Base-by-base conservation (phyloP, 1,140 invertebrate species). In the Calosoma granatense region DNA sequence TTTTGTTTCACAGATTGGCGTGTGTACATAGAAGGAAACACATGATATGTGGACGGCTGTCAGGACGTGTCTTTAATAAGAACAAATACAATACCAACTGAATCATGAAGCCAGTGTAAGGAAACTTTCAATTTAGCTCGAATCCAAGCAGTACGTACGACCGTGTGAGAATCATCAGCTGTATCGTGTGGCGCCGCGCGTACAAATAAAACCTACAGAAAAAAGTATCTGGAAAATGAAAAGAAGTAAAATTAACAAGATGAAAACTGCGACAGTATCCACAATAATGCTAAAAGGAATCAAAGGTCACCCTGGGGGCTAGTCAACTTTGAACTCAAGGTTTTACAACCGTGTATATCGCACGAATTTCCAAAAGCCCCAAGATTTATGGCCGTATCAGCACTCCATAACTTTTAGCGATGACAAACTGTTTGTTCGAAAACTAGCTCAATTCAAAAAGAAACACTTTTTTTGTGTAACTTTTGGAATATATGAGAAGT, bases 381-480 rank as follows among this genome's bases (percentile, higher is more conserved):
- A 47, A 9, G 41, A 47, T 47, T 47, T 47, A 47, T 47, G 41
- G 41, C 41, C 17, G 15, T 47, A 47, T 47, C 41, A 47, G 41
- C 41, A 47, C 41, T 47, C 41, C 41, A 47, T 47, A 47, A 47
- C 15, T 47, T 47, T 47, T 17, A 9, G 41, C 9, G 17, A 47
- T 47, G 41, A 47, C 41, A 47, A 47, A 47, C 41, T 47, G 41
- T 47, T 47, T 47, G 41, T 17, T 47, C 41, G 9, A 17, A 47
- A 47, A 47, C 41, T 47, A 47, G 41, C 41, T 47, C 41, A 47
- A 47, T 47, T 47, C 41, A 47, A 47, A 30, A 47, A 47, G 41
- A 47, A 47, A 47, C 41, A 47, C 41, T 47, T 47, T 47, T 47
- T 47, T 47, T 17, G 26, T 47, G 41, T 47, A 47, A 47, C 41